Evolutionary conservation across 2,888 invertebrate genomes (phyloP), one percentile per base, ranked within the genome.

Genomic region (Trachelus troglodyta): DNA sequence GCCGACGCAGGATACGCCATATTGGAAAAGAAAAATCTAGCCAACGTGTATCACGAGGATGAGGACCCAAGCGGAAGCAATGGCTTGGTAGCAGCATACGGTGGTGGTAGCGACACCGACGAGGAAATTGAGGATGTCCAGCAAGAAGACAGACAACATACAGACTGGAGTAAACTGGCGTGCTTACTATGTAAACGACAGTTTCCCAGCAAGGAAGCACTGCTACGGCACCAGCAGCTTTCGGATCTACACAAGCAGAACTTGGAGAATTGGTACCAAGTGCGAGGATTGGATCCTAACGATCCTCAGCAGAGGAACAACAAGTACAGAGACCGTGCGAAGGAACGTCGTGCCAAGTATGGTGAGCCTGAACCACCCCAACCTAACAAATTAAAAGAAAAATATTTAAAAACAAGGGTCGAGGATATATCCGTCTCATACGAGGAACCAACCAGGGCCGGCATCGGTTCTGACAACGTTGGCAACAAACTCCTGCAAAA

Each of bases 171-270:
- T 1, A 98, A 98, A 91, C 92, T 98, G 74, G 97, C 98, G 0
- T 99, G 99, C 89, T 93, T 99, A 34, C 93, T 99, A 15, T 99
- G 99, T 91, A 99, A 99, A 91, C 93, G 99, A 75, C 97, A 98
- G 89, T 98, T 99, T 90, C 96, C 97, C 1, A 97, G 96, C 31
- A 94, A 95, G 75, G 99, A 99, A 79, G 96, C 97, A 1, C 93
- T 99, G 23, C 94, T 94, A 12, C 97, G 98, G 89, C 99, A 99
- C 92, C 96, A 97, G 82, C 96, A 97, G 86, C 93, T 98, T 89
- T 99, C 99, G 0, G 97, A 98, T 83, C 93, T 99, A 77, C 99
- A 99, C 90, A 98, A 98, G 87, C 96, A 97, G 88, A 98, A 98
- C 90, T 92, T 98, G 74, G 94, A 94, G 84, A 90, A 87, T 81